Base-by-base conservation (phyloP, 2,888 invertebrate species). In the Platycnemis pennipes region DNA sequence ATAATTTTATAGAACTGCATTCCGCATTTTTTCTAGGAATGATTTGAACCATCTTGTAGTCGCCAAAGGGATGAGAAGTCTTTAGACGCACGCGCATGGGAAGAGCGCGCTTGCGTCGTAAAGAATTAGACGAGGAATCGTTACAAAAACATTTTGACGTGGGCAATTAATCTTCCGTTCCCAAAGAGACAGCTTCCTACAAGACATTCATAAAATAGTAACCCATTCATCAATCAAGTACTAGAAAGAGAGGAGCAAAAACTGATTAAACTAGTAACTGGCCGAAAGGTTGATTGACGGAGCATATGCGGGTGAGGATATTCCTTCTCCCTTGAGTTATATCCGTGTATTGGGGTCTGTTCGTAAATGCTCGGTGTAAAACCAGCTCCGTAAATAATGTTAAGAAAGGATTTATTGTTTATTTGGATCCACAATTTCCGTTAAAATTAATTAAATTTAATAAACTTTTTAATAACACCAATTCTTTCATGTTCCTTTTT, bases 211-310 rank as follows among this genome's bases (percentile, higher is more conserved):
- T 91, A 53, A 91, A 91, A 63, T 63, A 91, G 13, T 44, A 44
- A 56, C 63, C 44, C 63, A 49, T 91, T 91, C 56, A 91, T 91
- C 91, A 91, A 91, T 91, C 91, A 91, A 56, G 63, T 44, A 19
- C 91, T n/a, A 26, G 88, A 88, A 19, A 11, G 77, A 69, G 91
- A 63, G 7, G 42, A 44, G 42, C 44, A 44, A 91, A 91, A 91
- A 77, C 77, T 77, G 91, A 91, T 91, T 44, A 69, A 91, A 56
- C 56, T 91, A 37, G 91, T 26, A 26, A n/a, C 91, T 44, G 44
- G 44, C 44, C 69, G 37, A 63, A 91, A 26, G 44, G 26, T 26
- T 69, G 69, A 69, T 63, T 63, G 63, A 91, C 63, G 37, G 69
- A 91, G 63, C 69, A n/a, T n/a, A 91, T 77, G 63, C 5, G 63